Base-by-base conservation (phyloP, 2,113 vertebrate species). In the Geothlypis trichas region DNA sequence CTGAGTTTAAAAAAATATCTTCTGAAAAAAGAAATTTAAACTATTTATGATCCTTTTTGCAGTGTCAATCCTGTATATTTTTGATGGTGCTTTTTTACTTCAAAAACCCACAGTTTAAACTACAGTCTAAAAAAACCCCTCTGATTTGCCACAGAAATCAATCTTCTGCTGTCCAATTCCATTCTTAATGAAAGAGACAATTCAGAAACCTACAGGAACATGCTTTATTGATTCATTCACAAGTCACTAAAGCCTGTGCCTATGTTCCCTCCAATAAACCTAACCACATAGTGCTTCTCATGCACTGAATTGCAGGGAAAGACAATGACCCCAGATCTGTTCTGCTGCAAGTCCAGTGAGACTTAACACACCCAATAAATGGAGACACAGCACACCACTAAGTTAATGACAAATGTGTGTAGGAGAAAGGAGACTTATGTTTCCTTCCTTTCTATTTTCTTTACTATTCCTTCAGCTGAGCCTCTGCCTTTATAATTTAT, bases 171-270 rank as follows among this genome's bases (percentile, higher is more conserved):
- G 58, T 94, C 91, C 94, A 84, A 89, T 87, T 96, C 74, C 55
- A 77, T 83, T 79, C 71, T 51, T 96, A 95, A 95, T 89, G 85
- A 86, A 93, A 89, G 37, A 84, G 86, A 79, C 86, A 82, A 87
- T 84, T 93, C 61, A 87, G 88, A 95, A 90, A 91, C 55, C 92
- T 92, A 72, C 57, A 88, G 83, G 79, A 96, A 90, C 95, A 84
- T 87, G 88, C 61, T 92, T 94, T 94, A 97, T 96, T 89, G 95
- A 96, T 96, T 96, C 81, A 88, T 91, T 89, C 71, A 4, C 90
- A 28, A 96, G 86, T 80, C 82, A 76, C 88, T 90, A 68, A 95
- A 93, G 76, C 79, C 69, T 71, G 72, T 92, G 87, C 81, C 88
- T 71, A 0, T 79, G 89, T 44, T 84, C 49, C n/a, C 31, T 87